Conservation (phyloP, 2,113 vertebrate genomes). For the Candoia aspera region DNA sequence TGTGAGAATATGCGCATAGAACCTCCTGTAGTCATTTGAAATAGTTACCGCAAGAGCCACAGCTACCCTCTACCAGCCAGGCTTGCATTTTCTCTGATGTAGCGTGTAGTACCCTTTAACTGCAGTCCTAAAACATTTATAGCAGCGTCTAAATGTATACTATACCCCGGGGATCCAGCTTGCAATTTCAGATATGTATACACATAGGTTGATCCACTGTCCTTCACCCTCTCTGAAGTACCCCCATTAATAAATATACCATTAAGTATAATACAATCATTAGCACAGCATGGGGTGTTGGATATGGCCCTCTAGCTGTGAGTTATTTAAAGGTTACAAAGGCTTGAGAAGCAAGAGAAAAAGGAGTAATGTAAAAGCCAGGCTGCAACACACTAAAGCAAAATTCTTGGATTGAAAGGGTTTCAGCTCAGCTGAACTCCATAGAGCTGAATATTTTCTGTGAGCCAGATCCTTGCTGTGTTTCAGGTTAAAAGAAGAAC, state of each 20-base stretch:
- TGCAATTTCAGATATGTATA: slow-evolving; percentile 29
- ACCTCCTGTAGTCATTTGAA: not conserved
- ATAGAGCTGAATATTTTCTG: not conserved
- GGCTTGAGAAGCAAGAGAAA: not conserved
- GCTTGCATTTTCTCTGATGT: slow-evolving; percentile 8
- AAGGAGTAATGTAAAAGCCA: not conserved
- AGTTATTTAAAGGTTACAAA: slow-evolving; percentile 42
- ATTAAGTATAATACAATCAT: slow-evolving; percentile 32
- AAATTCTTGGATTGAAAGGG: slow-evolving; percentile 3
- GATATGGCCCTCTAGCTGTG: slow-evolving; percentile 22
- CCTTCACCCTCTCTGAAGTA: slow-evolving; percentile 27
- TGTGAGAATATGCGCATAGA: not conserved
- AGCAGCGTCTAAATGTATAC: slow-evolving; percentile 16
- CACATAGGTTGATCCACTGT: slow-evolving; percentile 34
- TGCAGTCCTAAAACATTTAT: slow-evolving; percentile 29
- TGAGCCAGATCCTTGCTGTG: not conserved
- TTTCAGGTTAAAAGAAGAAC: not conserved
- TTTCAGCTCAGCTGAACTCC: not conserved
- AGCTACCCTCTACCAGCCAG: not conserved
- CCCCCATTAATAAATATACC: slow-evolving; percentile 32
- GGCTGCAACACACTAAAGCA: slow-evolving; percentile 3
- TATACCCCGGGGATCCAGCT: slow-evolving; percentile 10
- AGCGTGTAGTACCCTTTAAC: not conserved
- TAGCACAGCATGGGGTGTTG: slow-evolving; percentile 34
- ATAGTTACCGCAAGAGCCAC: not conserved